phyloP scores from a whole-genome alignment of 2,113 vertebrate genomes.

The Larimichthys crocea region DNA sequence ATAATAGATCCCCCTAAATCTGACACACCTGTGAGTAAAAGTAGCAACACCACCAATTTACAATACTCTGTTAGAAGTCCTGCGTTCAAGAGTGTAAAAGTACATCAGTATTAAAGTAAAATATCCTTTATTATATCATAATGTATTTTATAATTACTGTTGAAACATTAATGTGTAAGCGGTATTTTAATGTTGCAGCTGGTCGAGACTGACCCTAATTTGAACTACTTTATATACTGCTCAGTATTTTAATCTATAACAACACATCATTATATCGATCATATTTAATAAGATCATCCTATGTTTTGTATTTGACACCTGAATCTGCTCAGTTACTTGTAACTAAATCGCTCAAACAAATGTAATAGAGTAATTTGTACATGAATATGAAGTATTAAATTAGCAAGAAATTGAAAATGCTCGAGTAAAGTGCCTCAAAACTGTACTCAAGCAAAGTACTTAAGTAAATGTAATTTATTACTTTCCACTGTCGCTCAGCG shows the following conservation, averaged over 20 bases:
- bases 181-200: neutral
- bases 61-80: neutral
- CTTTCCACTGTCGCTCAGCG: neutral
- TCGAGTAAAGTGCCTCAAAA: neutral
- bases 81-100: too few relatives aligned
- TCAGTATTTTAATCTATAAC: neutral
- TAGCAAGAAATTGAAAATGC: neutral
- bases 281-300: neutral
- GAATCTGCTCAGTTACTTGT: neutral
- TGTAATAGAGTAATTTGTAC: neutral
- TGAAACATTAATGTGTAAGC: neutral
- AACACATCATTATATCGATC: neutral
- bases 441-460: neutral
- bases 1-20: too few relatives aligned
- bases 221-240: neutral
- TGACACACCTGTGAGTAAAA: neutral
- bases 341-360: neutral
- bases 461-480: too few relatives aligned
- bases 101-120: too few relatives aligned
- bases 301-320: neutral
- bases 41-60: neutral
- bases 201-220: neutral
- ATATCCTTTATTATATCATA: neutral
- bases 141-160: neutral
- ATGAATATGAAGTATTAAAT: neutral